Base-by-base conservation (phyloP, 2,888 invertebrate species). In the Perdita meconis region DNA sequence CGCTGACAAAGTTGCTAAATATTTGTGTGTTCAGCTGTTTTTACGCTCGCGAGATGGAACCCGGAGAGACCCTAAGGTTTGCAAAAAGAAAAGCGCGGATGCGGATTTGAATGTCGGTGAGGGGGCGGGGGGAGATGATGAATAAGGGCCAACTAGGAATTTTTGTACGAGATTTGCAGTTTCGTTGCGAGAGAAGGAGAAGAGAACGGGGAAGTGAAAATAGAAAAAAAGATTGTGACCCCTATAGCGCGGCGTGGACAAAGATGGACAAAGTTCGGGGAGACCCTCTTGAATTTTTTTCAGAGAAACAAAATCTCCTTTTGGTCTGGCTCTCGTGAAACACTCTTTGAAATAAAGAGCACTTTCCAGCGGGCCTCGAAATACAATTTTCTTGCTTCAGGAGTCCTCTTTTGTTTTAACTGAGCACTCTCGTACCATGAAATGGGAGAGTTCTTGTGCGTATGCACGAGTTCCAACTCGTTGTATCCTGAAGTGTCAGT, bases 1-100 rank as follows among this genome's bases (percentile, higher is more conserved):
- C 86, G 90, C 89, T 90, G 90, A 90, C 88, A 89, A 90, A 90
- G 90, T 90, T 90, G 88, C 90, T 87, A 89, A 90, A 90, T 88
- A 88, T 83, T 86, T 88, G 83, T 86, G 83, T 76, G 83, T 80
- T 85, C 88, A 87, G 86, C 85, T 80, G 83, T 89, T 88, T 87
- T 87, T 82, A 85, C 78, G 87, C 83, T 83, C 69, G 71, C 76
- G 71, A 77, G 78, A 76, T 71, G 57, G 78, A 76, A 66, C 67
- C n/a, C 66, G 60, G 75, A 71, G 65, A 40, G 73, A 8, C 51
- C 6, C 8, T 34, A 42, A 53, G 16, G 30, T 22, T n/a, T 22
- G 55, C 56, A 24, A 61, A 53, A 10, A 53, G 24, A 59, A 22
- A 40, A n/a, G 38, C 26, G 26, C 44, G 36, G 36, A 56, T 47